These are phyloP conservation scores for Oxyteleia sp. DNA, from an alignment of 2,888 invertebrate genomes.

Conservation along the genomic window DNA sequence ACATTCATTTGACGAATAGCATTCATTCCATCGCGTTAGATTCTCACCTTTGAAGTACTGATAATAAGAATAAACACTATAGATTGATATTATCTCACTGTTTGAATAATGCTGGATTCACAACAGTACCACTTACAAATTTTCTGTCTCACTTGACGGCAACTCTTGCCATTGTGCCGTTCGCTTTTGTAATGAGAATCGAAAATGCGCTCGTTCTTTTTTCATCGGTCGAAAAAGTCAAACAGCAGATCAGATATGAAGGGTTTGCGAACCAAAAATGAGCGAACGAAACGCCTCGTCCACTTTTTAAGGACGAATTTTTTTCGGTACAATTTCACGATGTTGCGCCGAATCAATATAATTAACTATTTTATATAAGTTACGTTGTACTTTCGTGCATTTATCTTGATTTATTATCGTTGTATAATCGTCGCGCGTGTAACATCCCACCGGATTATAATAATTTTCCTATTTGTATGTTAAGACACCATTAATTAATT, in stretches of 20 bases:
- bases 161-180: slow-evolving; percentile 11
- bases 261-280: neutral
- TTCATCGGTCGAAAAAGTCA: neutral
- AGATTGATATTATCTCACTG: slow-evolving; percentile 46
- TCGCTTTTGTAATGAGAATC: slow-evolving; percentile 19
- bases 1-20: slow-evolving; percentile 63
- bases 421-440: slow-evolving; percentile 1
- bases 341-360: neutral
- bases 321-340: neutral
- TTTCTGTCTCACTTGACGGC: slow-evolving; percentile 5
- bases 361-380: neutral
- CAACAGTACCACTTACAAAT: slow-evolving; percentile 33
- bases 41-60: slow-evolving; percentile 64
- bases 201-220: neutral
- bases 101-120: slow-evolving; percentile 39
- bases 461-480: slow-evolving; percentile 1
- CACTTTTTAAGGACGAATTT: neutral
- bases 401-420: neutral
- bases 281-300: neutral
- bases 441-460: neutral
- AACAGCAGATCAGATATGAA: neutral
- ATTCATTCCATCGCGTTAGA: slow-evolving; percentile 56
- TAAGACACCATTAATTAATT: neutral
- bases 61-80: slow-evolving; percentile 57
- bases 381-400: neutral